Percentiles rank a stretch among this genome's conserved stretches.
Evolutionary conservation across 2,888 invertebrate species (phyloP).

Genomic region (Acleris sparsana): DNA sequence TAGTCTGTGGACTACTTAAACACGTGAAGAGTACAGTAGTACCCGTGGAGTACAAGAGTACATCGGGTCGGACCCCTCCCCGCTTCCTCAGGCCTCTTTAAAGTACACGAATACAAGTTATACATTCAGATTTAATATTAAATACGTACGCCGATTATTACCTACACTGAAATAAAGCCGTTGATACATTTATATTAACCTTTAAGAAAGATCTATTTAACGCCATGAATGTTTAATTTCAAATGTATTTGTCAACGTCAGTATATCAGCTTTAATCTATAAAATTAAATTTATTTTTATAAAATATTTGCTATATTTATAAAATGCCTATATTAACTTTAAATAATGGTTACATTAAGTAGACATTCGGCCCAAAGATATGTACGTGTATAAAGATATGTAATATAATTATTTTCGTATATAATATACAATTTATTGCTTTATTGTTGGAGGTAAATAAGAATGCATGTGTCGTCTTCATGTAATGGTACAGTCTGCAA

Average conservation of each 20-base stretch:
- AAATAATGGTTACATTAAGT: slow-evolving; percentile 33
- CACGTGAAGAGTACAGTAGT: slow-evolving; percentile 3
- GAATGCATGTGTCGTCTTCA: slow-evolving; percentile 35
- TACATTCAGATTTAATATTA: slow-evolving; percentile 37
- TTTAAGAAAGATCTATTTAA: slow-evolving; percentile 4
- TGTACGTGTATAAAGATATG: slow-evolving; percentile 37
- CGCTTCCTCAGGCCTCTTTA: slow-evolving; percentile 34
- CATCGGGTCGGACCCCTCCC: slow-evolving; percentile 10
- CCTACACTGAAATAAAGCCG: slow-evolving; percentile 33
- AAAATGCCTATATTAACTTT: slow-evolving; percentile 35
- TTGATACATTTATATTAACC: slow-evolving; percentile 16
- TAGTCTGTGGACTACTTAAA: background rate
- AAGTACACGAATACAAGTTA: slow-evolving; percentile 37
- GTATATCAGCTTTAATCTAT: slow-evolving; percentile 32
- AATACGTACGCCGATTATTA: slow-evolving; percentile 35
- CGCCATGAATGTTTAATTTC: background rate
- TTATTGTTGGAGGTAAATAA: slow-evolving; percentile 33
- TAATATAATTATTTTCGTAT: slow-evolving; percentile 32
- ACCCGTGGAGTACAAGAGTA: slow-evolving; percentile 16
- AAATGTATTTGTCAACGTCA: slow-evolving; percentile 20
- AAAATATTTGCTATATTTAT: slow-evolving; percentile 38
- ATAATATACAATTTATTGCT: slow-evolving; percentile 37
- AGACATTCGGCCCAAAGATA: slow-evolving; percentile 36
- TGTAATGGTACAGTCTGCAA: slow-evolving; percentile 35
- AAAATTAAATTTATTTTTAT: slow-evolving; percentile 35